Base-by-base conservation (phyloP, 35 echinoderm and acorn worm genomes). In the Apostichopus californicus region DNA sequence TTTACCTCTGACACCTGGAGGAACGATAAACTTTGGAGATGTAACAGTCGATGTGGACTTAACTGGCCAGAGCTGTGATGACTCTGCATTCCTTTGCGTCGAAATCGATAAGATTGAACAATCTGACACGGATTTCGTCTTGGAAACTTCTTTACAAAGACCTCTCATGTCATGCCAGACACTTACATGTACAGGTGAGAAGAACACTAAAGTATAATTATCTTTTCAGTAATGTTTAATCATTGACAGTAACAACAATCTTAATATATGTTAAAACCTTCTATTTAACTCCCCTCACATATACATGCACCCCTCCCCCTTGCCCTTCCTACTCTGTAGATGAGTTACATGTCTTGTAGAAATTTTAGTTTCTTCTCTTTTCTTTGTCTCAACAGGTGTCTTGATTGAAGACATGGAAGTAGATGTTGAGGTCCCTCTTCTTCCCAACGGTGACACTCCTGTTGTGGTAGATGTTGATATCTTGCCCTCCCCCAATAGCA, bases 21-120 rank as follows among this genome's bases (percentile, higher is more conserved):
- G 91, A 78, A 89, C 58, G 5, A 86, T 98, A 17, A 56, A 94
- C 13, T 98, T 90, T 94, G 96, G 92, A 54, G n/a, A 54, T 54
- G 87, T 98, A 15, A 83, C 86, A 5, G 81, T 94, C 13, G 92
- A 94, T 79, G 91, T 94, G 54, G 92, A 98, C 77, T 93, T 98
- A 91, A 77, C 56, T 7, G 86, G 86, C 0, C 54, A 96, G 15
- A 94, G 68, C 60, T 98, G 97, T 78, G 78, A 53, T 12, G 65
- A 96, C n/a, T 92, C 94, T 58, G 86, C 79, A 12, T 96, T 96
- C 78, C 55, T 98, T 9, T 98, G 97, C 83, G 95, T 91, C 11
- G 89, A 91, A 59, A 83, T 98, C 22, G 22, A 87, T 24, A 98
- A 98, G 64, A 92, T 90, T 14, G 79, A 77, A 65, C 53, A 83